Evolutionary conservation across 1,140 invertebrate genomes (phyloP).

Genomic region (Andrena cerasifolii): DNA sequence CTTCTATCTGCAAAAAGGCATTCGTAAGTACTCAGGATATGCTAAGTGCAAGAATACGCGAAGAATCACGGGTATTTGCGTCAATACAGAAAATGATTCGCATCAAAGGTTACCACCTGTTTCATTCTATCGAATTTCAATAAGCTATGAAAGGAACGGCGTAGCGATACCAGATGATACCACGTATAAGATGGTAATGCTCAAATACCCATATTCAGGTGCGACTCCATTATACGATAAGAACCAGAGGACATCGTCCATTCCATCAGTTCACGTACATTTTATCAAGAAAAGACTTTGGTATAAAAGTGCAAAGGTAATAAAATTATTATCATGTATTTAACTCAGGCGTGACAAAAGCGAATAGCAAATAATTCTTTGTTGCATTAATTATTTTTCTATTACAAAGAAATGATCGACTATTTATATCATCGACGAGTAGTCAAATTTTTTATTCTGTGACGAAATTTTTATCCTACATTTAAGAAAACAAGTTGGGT

Average conservation of each 20-base stretch:
- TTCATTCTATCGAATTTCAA: constrained; percentile 30
- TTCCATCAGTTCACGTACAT: constrained; percentile 16
- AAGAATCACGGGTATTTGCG: not conserved
- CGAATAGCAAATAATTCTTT: constrained; percentile 12
- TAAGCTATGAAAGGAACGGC: constrained; percentile 21
- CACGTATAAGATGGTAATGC: constrained; percentile 30
- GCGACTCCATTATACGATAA: constrained; percentile 17
- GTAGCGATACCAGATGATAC: constrained; percentile 8
- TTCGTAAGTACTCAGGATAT: not conserved
- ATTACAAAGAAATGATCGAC: too few relatives aligned
- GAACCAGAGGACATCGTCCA: constrained; percentile 16
- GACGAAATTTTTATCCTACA: too few relatives aligned
- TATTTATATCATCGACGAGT: constrained; percentile 7
- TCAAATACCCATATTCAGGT: constrained; percentile 28
- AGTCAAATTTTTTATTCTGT: constrained; percentile 14
- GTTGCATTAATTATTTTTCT: too few relatives aligned
- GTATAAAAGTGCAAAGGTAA: constrained; percentile 9
- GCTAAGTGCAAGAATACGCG: not conserved
- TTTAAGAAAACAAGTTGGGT: too few relatives aligned
- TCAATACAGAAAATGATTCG: not conserved
- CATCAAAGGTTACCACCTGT: not conserved
- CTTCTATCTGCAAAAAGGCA: not conserved
- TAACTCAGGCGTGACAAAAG: not conserved
- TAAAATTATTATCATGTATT: not conserved
- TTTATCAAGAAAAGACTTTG: constrained; percentile 38